Evolutionary conservation across 2,888 invertebrate species (phyloP), one percentile per base, ranked within the genome.

Genomic region (Omphaloscelis lunosa): DNA sequence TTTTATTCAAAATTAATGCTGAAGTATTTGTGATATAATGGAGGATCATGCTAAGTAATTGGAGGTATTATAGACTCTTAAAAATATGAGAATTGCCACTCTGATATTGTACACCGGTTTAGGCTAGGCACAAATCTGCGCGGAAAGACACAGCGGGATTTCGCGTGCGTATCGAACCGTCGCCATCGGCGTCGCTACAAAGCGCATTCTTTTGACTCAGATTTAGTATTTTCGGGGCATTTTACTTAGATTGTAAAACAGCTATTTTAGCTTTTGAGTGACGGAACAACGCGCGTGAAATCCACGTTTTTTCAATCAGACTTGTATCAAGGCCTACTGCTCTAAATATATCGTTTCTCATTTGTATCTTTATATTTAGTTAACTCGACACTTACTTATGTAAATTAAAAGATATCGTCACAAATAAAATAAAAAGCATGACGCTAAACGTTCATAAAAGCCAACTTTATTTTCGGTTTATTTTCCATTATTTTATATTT

Each of bases 321-420:
- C n/a, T 51, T 63, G 63, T 80, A 73, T 34, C n/a, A 41, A 45
- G 4, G n/a, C 41, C 5, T 73, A 41, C 8, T 27, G 72, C 71
- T 23, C 51, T 23, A 51, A 70, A 39, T 71, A 7, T 39, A 11
- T 27, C 29, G 39, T 72, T 53, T 23, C 7, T 71, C 20, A 23
- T 51, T 39, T 23, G 23, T 6, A 34, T 66, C 27, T 51, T 39
- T 23, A 27, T 6, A 34, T 66, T 45, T 66, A 66, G 5, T 2
- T 15, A 48, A 23, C 15, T 51, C 17, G 11, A 34, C 7, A 34
- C 17, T 11, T 51, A 29, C 23, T 11, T 11, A 20, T 34, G n/a
- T 56, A n/a, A 34, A 56, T 17, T 56, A 20, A n/a, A 56, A n/a
- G 11, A 11, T 39, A 34, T 11, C 20, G 3, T 59, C 29, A 9